Conservation (phyloP, 2,888 invertebrate species). For the Melinaea marsaeus region DNA sequence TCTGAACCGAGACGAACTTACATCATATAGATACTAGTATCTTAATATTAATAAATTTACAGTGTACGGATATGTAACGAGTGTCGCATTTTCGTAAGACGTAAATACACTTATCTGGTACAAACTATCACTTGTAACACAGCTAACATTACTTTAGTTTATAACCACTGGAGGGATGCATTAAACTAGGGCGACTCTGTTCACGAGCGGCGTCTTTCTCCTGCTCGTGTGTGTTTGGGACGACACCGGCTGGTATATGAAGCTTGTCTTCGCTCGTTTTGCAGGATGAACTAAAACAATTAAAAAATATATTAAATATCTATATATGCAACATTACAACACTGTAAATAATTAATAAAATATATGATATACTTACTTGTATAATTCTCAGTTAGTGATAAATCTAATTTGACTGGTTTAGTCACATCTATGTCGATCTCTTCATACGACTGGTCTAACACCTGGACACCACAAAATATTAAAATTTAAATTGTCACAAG, state of each 20-base stretch:
- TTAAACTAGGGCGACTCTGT: slow-evolving; percentile 58
- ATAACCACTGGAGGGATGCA: slow-evolving; percentile 30
- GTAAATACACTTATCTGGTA: slow-evolving; percentile 68
- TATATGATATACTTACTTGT: slow-evolving; percentile 50
- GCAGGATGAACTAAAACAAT: slow-evolving; percentile 63
- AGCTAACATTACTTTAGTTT: slow-evolving; percentile 26
- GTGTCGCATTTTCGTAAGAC: slow-evolving; percentile 52
- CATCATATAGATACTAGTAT: slow-evolving; percentile 10
- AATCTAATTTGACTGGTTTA: slow-evolving; percentile 77
- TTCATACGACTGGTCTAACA: slow-evolving; percentile 84
- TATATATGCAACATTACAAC: too few species aligned
- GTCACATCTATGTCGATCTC: slow-evolving; percentile 84
- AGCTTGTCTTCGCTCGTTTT: slow-evolving; percentile 69
- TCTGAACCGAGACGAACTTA: slow-evolving; percentile 7
- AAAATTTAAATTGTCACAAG: too few species aligned
- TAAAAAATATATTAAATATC: not conserved
- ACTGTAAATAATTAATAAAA: too few species aligned
- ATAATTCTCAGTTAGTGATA: slow-evolving; percentile 78
- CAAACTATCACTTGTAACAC: slow-evolving; percentile 48
- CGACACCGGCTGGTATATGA: slow-evolving; percentile 64
- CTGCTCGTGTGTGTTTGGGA: slow-evolving; percentile 74
- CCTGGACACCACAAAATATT: slow-evolving; percentile 53
- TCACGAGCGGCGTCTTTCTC: slow-evolving; percentile 81
- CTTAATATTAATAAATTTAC: slow-evolving; percentile 41
- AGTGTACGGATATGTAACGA: slow-evolving; percentile 74